These are phyloP conservation scores for Rhopalosiphum padi DNA, from an alignment of 1,140 invertebrate species.

Conservation along the genomic window DNA sequence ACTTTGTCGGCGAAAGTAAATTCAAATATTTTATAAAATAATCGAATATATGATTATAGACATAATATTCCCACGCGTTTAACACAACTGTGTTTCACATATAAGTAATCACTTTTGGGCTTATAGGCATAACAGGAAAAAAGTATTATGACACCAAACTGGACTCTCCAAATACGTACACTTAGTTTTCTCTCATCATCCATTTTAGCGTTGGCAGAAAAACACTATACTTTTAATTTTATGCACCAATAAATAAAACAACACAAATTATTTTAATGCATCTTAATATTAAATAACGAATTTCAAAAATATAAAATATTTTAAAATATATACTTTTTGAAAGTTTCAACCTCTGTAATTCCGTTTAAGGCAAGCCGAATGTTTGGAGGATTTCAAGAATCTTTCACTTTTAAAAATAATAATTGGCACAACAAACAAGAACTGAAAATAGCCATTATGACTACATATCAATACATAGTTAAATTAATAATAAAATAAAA, in stretches of 20 bases:
- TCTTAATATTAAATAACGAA: neutral
- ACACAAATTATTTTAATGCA: neutral
- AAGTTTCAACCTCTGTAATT: neutral
- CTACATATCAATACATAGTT: neutral
- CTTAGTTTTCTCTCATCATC: neutral
- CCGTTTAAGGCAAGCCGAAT: neutral
- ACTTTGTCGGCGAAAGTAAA: neutral
- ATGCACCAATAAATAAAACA: neutral
- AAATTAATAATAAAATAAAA: neutral
- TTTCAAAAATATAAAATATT: neutral
- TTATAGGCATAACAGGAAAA: constrained; percentile 27
- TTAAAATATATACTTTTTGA: neutral
- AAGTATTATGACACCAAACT: constrained; percentile 12
- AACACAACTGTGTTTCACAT: neutral
- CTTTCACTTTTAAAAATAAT: neutral
- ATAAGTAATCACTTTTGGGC: neutral
- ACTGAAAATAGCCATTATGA: neutral
- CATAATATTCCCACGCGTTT: constrained; percentile 25
- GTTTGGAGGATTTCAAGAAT: neutral
- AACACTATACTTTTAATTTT: neutral
- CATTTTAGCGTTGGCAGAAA: neutral
- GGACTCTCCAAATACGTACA: neutral
- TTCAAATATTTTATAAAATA: constrained; percentile 18
- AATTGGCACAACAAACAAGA: neutral
- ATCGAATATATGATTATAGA: neutral